These are phyloP conservation scores for Botrylloides violaceus DNA, from an alignment of 23 tunicate species.

Conservation along the genomic window DNA sequence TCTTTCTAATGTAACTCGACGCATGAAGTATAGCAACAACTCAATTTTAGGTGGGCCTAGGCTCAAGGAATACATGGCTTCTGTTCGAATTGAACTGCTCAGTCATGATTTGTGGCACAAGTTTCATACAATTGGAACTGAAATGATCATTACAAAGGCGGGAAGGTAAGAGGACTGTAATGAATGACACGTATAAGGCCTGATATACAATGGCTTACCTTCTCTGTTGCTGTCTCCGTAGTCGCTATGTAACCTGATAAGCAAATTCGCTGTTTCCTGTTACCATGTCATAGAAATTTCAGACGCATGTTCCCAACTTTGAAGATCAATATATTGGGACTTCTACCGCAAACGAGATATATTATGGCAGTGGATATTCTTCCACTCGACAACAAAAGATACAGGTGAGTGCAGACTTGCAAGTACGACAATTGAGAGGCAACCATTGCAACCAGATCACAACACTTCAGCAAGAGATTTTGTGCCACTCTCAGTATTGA, in stretches of 20 bases:
- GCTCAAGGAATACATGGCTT: conserved; percentile 7
- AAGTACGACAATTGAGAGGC: too few species aligned
- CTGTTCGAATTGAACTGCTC: conserved; percentile 31
- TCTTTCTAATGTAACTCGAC: too few species aligned
- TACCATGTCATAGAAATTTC: not conserved
- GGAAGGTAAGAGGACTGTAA: conserved; percentile 35
- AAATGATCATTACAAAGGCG: conserved; percentile 93
- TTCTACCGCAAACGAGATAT: conserved; percentile 34
- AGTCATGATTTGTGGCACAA: conserved; percentile 69
- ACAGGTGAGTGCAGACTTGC: conserved; percentile 63
- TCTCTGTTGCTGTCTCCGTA: not conserved
- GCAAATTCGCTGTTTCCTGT: not conserved
- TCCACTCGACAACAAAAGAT: conserved; percentile 73
- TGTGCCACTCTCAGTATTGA: too few species aligned
- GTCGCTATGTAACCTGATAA: not conserved
- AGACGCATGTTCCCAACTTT: conserved; percentile 79
- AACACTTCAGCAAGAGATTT: too few species aligned
- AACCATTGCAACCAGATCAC: too few species aligned
- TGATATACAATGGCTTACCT: not conserved
- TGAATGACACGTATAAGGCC: not conserved
- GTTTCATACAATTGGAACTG: conserved; percentile 87
- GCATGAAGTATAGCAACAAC: too few species aligned
- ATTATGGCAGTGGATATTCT: conserved; percentile 47
- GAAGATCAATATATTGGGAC: conserved; percentile 34
- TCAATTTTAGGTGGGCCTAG: conserved; percentile 5